Evolutionary conservation across 2,113 vertebrate species (phyloP), one percentile per base, ranked within the genome.

Genomic region (Salvelinus alpinus): DNA sequence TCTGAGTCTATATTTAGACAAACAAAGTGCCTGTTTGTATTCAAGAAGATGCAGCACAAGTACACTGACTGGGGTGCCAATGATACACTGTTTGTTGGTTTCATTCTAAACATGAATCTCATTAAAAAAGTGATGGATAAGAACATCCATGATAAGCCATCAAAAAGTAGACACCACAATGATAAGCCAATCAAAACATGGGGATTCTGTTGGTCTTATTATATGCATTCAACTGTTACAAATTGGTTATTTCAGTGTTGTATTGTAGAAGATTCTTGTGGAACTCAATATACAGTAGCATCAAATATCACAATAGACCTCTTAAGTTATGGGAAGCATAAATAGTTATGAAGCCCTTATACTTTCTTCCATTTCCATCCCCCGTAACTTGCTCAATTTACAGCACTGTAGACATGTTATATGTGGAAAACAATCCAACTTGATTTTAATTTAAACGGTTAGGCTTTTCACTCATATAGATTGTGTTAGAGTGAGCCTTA

Each of bases 111-210:
- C 59, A 22, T 24, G 13, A 48, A 70, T 57, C 71, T 84, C 69
- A 80, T 82, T 76, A 47, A 22, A 59, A 75, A 62, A 72, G 65
- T 47, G 71, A 9, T 6, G 65, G 51, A 60, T 27, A 27, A 54
- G 44, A 51, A 27, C 54, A 65, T 20, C 5, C 25, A 6, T 20
- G 24, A 73, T 64, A 73, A 22, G 57, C 7, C 48, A 31, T 77
- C 64, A 48, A 66, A 27, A 71, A 78, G 38, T 3, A 29, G 74
- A 70, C 47, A 11, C 67, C 38, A 29, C 79, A 82, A 62, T 62
- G 59, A 64, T 65, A 69, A 71, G 0, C n/a, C 78, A 86, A 85
- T 84, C 84, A 84, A 81, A 85, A 82, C 79, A 65, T 71, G 38
- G 14, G 16, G 51, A 54, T 54, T 54, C 16, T 54, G 51, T 18